Evolutionary conservation across 2,113 vertebrate genomes (phyloP).

Genomic region (Gasterosteus nipponicus): DNA sequence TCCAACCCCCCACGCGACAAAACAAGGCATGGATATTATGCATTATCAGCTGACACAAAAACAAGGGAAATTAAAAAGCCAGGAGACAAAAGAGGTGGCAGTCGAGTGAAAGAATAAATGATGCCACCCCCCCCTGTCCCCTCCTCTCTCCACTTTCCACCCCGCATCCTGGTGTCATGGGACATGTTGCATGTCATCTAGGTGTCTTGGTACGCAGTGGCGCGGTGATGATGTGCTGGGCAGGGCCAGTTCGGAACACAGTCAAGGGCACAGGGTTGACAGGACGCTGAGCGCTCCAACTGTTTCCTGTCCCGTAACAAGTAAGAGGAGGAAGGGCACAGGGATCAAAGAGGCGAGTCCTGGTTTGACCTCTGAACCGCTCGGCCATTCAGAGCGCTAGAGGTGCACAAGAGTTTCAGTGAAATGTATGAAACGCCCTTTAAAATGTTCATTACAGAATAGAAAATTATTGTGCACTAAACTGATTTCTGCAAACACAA

Average conservation of each 20-base stretch:
- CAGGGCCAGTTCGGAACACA: slow-evolving; percentile 70
- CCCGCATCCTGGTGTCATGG: slow-evolving; percentile 53
- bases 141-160: slow-evolving; percentile 26
- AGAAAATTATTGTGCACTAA: background rate
- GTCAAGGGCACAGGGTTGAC: slow-evolving; percentile 79
- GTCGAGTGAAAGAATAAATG: slow-evolving; percentile 67
- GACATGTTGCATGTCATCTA: slow-evolving; percentile 78
- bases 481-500: background rate
- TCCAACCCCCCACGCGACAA: slow-evolving; percentile 47
- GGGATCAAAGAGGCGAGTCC: slow-evolving; percentile 52
- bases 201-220: slow-evolving; percentile 74
- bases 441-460: background rate
- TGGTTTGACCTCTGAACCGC: slow-evolving; percentile 59
- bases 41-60: slow-evolving; percentile 75
- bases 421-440: background rate
- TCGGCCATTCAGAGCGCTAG: slow-evolving; percentile 19
- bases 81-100: slow-evolving; percentile 70
- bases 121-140: slow-evolving; percentile 53
- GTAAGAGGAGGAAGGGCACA: slow-evolving; percentile 39
- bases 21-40: slow-evolving; percentile 67
- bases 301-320: slow-evolving; percentile 77
- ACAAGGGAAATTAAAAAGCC: slow-evolving; percentile 78
- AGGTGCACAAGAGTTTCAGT: background rate
- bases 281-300: slow-evolving; percentile 77
- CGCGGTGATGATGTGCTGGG: slow-evolving; percentile 76